Evolutionary conservation across 37 sponge, comb jelly and placozoan genomes (phyloP).

Genomic region (Crambe crambe): DNA sequence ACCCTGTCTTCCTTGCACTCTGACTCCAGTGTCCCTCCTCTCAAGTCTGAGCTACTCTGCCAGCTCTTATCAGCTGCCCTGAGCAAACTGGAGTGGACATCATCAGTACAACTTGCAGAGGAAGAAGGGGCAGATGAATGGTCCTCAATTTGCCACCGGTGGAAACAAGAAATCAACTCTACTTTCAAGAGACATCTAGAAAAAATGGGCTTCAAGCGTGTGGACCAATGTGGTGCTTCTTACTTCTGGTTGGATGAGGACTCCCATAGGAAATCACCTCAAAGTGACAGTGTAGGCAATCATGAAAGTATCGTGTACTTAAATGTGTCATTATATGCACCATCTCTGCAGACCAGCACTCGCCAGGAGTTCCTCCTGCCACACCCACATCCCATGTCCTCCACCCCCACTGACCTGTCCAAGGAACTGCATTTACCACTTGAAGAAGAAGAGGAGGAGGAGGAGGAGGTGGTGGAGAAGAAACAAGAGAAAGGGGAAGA

Average conservation of each 20-base stretch:
- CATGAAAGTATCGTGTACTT: too few relatives aligned
- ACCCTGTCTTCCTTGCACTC: neutral
- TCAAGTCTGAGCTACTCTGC: constrained; percentile 3
- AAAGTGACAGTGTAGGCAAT: neutral
- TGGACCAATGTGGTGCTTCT: neutral
- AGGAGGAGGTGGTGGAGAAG: too few relatives aligned
- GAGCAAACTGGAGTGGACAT: neutral
- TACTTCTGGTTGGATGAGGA: constrained; percentile 24
- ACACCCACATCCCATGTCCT: too few relatives aligned
- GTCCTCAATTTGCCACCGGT: neutral
- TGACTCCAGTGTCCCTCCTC: neutral
- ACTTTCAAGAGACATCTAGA: neutral
- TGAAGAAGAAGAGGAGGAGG: neutral
- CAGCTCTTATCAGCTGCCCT: constrained; percentile 25
- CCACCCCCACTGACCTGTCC: too few relatives aligned
- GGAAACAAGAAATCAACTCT: constrained; percentile 1
- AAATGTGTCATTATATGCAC: too few relatives aligned
- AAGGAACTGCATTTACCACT: too few relatives aligned
- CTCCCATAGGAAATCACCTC: neutral
- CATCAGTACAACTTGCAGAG: neutral
- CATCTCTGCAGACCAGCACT: too few relatives aligned
- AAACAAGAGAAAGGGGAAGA: neutral
- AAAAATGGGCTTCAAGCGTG: constrained; percentile 18
- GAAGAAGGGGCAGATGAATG: neutral
- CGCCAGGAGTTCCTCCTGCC: too few relatives aligned